Base-by-base conservation (phyloP, 1,140 invertebrate species). In the Hylaeus anthracinus region DNA sequence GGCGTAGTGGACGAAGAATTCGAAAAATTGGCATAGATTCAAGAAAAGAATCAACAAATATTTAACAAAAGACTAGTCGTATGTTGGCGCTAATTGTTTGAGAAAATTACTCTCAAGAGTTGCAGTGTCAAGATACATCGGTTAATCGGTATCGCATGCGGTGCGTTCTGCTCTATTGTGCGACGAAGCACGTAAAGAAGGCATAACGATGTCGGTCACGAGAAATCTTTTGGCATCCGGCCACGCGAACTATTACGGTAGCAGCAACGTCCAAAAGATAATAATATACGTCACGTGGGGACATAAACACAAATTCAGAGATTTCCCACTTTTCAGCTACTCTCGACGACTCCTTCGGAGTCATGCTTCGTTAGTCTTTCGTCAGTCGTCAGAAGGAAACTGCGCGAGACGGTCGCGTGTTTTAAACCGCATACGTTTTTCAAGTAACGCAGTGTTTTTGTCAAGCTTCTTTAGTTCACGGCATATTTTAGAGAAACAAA, bases 171-270 rank as follows among this genome's bases (percentile, higher is more conserved):
- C 2, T 1, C 5, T 48, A 56, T 75, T 65, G 39, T 45, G 55
- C 51, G 45, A 0, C 9, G 60, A 14, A 58, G 43, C 0, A 39
- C 55, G 43, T 74, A 51, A 74, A 80, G 71, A 60, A 74, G 37
- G 53, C 45, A 60, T 43, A 51, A 53, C 15, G 45, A 61, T 69
- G 43, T 53, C 53, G 66, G 51, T 71, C 82, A 69, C 74, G 66
- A 82, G 69, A 65, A 56, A 80, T 71, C 39, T 74, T 48, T 26
- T 86, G 85, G 85, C 84, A 56, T 8, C 5, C 26, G 5, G 84
- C 85, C 85, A 86, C 61, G 15, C 63, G 41, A 82, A 83, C 85
- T 86, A 86, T 86, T 86, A 83, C 81, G 85, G 85, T 86, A 77
- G 53, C 81, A 58, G 71, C 56, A 63, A 45, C 53, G 63, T 45